Conservation (phyloP, 1,140 invertebrate species). For the Hirudo medicinalis region DNA sequence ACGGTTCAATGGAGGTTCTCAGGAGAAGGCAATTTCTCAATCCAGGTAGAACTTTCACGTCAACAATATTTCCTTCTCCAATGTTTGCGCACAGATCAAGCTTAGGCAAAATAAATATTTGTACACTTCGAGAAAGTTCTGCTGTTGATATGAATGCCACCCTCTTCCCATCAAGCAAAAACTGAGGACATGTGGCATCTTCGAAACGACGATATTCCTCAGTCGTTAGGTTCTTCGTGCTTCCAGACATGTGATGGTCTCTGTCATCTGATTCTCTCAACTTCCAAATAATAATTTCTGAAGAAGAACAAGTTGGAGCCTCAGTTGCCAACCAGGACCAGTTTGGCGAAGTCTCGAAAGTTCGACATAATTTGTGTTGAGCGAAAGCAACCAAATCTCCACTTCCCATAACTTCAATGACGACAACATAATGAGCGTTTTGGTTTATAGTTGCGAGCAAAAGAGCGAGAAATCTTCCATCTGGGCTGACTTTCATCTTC, state of each 20-base stretch:
- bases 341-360: constrained; percentile 4
- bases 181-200: neutral
- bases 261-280: neutral
- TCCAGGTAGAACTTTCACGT: neutral
- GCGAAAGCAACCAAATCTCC: constrained; percentile 11
- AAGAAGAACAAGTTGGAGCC: neutral
- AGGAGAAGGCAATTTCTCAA: neutral
- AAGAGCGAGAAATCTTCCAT: constrained; percentile 18
- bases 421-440: constrained; percentile 13
- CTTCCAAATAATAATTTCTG: neutral
- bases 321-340: constrained; percentile 17
- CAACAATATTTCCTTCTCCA: neutral
- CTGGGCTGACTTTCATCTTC: constrained; percentile 14
- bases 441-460: constrained; percentile 14
- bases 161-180: neutral
- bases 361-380: neutral
- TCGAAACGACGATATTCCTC: neutral
- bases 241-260: neutral
- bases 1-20: neutral
- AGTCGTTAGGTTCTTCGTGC: neutral
- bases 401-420: constrained; percentile 10
- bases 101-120: neutral
- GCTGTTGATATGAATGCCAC: neutral
- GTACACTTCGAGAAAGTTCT: neutral
- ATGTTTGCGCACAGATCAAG: neutral